Base-by-base conservation (phyloP, 2,797 vertebrate genomes). In the Sebastes matsubarae region DNA sequence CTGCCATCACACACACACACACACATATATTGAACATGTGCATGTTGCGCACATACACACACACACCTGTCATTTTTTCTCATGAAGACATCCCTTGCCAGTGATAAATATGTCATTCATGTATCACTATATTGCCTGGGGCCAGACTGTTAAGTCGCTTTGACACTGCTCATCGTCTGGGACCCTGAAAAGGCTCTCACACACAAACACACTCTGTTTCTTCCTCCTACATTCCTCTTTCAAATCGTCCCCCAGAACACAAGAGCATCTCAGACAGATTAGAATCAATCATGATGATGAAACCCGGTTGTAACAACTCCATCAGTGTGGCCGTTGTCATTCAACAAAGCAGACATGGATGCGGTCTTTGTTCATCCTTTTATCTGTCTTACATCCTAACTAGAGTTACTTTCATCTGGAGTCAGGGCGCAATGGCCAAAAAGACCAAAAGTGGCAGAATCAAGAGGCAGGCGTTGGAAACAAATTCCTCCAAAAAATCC, bases 251-350 rank as follows among this genome's bases (percentile, higher is more conserved):
- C 65, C 7, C 66, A 68, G 68, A 78, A 58, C 75, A 79, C 12
- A 61, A 83, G 59, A 83, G 75, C 63, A 68, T 72, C 73, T 77
- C 81, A 54, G 64, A 68, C 36, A 65, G 68, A 89, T 89, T 80
- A 79, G 38, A 82, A 88, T 88, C 78, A 73, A 38, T 86, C 66
- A 75, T 68, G 66, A 83, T 93, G 92, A 93, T 85, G 89, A 93
- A 93, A 93, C 71, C 73, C 20, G 25, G 54, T 67, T 84, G 91
- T 65, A 94, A 93, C 63, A 34, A 38, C 50, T 68, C 57, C 11
- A 59, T 83, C 68, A 34, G 71, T 81, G 85, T 65, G 83, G 79
- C 75, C 75, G 13, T 61, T 81, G 68, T 85, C 77, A 16, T 86
- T 87, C 52, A 91, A 77, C 76, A 81, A 86, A 89, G 83, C 58